A percentile compares a stretch with the other conserved stretches of the same genome.
Conservation (phyloP, 2,888 invertebrate species). For the Steromphala cineraria region DNA sequence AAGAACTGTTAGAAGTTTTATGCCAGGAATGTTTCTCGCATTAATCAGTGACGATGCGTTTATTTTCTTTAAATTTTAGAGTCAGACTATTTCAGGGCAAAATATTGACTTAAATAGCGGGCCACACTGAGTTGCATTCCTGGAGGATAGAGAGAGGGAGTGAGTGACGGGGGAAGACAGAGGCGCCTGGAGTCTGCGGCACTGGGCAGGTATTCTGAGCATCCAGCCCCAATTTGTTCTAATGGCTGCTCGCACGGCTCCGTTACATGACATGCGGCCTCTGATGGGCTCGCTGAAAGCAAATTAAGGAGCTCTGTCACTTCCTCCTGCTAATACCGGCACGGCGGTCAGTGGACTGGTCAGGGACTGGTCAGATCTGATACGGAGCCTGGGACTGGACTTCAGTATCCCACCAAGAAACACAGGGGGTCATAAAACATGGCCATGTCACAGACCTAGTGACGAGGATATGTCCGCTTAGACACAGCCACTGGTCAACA, state of each 20-base stretch:
- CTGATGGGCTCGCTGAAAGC: slow-evolving; percentile 15
- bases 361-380: too few species aligned
- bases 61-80: slow-evolving; percentile 8
- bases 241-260: neutral
- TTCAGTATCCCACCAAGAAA: too few species aligned
- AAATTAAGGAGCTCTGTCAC: slow-evolving; percentile 17
- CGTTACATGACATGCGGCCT: neutral
- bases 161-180: neutral
- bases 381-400: too few species aligned
- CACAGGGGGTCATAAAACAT: too few species aligned
- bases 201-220: neutral
- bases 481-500: too few species aligned
- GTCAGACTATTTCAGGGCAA: neutral
- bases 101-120: neutral
- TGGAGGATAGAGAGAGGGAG: too few species aligned
- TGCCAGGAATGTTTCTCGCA: neutral
- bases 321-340: too few species aligned
- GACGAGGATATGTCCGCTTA: too few species aligned
- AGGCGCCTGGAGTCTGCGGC: neutral
- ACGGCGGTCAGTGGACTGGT: too few species aligned
- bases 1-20: neutral
- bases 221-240: slow-evolving; percentile 8
- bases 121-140: neutral
- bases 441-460: too few species aligned
- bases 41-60: neutral